These are phyloP conservation scores for Wasmannia auropunctata DNA, from an alignment of 1,140 invertebrate species.

Conservation along the genomic window DNA sequence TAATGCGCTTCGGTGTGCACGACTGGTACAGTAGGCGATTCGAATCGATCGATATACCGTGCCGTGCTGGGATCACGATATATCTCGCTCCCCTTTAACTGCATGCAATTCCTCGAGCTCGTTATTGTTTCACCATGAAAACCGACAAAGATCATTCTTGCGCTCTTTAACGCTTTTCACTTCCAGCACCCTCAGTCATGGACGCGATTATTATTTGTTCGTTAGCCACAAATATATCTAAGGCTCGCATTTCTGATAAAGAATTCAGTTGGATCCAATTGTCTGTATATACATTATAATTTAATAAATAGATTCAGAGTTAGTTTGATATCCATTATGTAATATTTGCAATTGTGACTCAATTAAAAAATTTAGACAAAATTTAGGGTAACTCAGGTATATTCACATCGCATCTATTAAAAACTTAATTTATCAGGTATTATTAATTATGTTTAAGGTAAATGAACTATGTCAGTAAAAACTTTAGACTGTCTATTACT, in stretches of 20 bases:
- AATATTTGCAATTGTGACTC: too few relatives aligned
- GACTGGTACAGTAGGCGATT: conserved; percentile 18
- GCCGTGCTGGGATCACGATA: conserved; percentile 21
- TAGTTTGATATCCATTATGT: too few relatives aligned
- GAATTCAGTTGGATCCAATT: not conserved
- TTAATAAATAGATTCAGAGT: too few relatives aligned
- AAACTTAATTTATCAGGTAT: too few relatives aligned
- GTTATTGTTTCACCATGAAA: conserved; percentile 25
- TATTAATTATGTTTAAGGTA: too few relatives aligned
- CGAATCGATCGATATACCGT: conserved; percentile 31
- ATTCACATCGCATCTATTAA: too few relatives aligned
- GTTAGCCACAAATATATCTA: not conserved
- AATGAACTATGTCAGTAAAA: too few relatives aligned
- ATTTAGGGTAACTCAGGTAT: too few relatives aligned
- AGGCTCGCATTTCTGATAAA: not conserved
- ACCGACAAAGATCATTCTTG: conserved; percentile 24
- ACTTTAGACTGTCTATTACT: too few relatives aligned
- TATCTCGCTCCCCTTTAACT: not conserved
- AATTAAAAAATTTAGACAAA: too few relatives aligned
- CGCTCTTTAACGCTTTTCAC: conserved; percentile 1
- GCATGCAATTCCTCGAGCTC: conserved; percentile 19
- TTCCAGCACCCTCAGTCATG: not conserved
- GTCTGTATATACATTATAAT: too few relatives aligned
- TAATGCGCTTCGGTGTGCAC: not conserved
- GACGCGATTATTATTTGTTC: not conserved